phyloP scores from a whole-genome alignment of 1,140 invertebrate species.

The Caenorhabditis latens region DNA sequence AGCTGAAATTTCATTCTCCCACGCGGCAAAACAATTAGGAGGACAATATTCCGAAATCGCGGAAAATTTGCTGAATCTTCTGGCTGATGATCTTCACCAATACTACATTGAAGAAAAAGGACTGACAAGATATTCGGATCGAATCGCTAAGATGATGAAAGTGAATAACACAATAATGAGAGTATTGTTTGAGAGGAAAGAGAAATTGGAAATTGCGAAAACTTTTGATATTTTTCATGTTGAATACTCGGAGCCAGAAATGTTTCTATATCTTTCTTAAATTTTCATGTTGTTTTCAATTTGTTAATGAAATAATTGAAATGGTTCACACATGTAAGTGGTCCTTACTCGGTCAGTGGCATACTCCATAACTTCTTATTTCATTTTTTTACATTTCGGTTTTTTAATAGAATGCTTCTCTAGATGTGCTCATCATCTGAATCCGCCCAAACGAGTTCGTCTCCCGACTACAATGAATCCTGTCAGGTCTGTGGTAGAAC shows the following conservation, averaged over 20 bases:
- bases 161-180: background rate
- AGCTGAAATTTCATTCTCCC: conserved; percentile 1
- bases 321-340: too few relatives aligned
- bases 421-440: too few relatives aligned
- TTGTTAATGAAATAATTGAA: too few relatives aligned
- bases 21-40: background rate
- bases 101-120: background rate
- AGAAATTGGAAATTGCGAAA: background rate
- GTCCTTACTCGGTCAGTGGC: too few relatives aligned
- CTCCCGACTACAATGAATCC: too few relatives aligned
- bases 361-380: too few relatives aligned
- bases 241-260: background rate
- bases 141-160: conserved; percentile 22
- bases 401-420: too few relatives aligned
- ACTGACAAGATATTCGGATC: background rate
- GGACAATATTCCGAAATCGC: background rate
- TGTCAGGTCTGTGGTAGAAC: conserved; percentile 47
- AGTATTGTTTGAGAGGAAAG: background rate
- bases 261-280: background rate
- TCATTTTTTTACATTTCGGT: too few relatives aligned
- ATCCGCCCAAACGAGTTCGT: too few relatives aligned
- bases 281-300: too few relatives aligned
- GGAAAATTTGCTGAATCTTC: background rate
- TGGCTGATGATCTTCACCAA: background rate
- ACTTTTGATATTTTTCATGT: conserved; percentile 16